Base-by-base conservation (phyloP, 2,797 vertebrate species). In the Hirundo rustica region DNA sequence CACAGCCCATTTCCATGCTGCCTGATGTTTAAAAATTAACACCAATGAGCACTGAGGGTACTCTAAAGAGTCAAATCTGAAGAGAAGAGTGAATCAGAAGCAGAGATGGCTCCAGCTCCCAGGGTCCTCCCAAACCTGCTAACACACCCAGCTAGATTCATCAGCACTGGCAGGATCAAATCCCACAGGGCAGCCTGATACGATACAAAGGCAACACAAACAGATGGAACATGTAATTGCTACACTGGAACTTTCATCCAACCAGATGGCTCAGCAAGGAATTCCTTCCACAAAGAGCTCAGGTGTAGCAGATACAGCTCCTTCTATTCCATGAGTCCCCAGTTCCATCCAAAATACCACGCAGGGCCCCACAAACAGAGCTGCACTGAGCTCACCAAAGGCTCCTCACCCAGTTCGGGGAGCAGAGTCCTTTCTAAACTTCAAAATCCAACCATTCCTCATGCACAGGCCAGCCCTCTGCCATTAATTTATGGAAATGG, bases 181-280 rank as follows among this genome's bases (percentile, higher is more conserved):
- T 34, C 91, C 94, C 85, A 64, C 77, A 32, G 73, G 85, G 80
- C 71, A 87, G 71, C 67, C 65, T 84, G 57, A 10, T n/a, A 32
- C 11, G 53, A 50, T n/a, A 78, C 79, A 45, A 83, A 83, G 70
- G 83, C 82, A 92, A 79, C 11, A 65, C 83, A 95, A 87, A 57
- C 88, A 96, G 96, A 96, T 95, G 83, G 92, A 94, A 92, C 34
- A 21, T 27, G 88, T 64, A 94, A 91, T 71, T 81, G 80, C 87
- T 76, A 57, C 80, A 51, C 74, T 67, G 82, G 50, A 93, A 93
- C 91, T 93, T 93, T 19, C 90, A 88, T 93, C 94, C 91, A 94
- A 71, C 32, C 91, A 94, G 91, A 96, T 95, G 85, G 95, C 83
- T 74, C 94, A 85, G 80, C 60, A 82, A 91, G 77, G 79, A 91